Percentiles rank a stretch among this genome's conserved stretches.
Evolutionary conservation across 2,888 invertebrate species (phyloP).

Genomic region (Apotomis capreana): DNA sequence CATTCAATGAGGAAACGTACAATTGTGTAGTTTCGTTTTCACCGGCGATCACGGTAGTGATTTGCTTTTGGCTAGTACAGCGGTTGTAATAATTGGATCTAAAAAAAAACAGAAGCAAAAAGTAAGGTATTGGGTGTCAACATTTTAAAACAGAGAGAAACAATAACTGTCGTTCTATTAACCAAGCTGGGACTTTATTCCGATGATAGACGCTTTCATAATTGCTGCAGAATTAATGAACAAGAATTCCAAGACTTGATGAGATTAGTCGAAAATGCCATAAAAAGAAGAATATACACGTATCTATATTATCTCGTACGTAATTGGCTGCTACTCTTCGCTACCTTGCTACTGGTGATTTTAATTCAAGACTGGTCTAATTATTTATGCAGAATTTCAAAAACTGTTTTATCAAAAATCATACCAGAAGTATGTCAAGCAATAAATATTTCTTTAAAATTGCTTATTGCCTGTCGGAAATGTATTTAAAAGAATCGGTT

Average conservation of each 20-base stretch:
- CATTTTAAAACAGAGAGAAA: background rate
- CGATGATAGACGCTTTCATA: background rate
- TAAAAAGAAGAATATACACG: slow-evolving; percentile 8
- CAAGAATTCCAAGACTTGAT: background rate
- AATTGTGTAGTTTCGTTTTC: too few species aligned
- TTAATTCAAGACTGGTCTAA: too few species aligned
- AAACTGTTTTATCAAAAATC: too few species aligned
- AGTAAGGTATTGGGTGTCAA: background rate
- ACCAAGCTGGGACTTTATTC: slow-evolving; percentile 1
- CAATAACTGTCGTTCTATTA: background rate
- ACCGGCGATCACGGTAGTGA: background rate
- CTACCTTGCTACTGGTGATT: too few species aligned
- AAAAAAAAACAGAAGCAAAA: background rate
- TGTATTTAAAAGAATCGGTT: too few species aligned
- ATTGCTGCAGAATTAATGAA: slow-evolving; percentile 7
- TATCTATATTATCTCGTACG: background rate
- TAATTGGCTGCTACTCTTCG: background rate
- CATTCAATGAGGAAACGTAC: too few species aligned
- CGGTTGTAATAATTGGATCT: background rate
- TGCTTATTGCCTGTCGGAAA: too few species aligned
- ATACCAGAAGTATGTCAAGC: too few species aligned
- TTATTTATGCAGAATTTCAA: too few species aligned
- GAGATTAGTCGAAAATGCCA: slow-evolving; percentile 7
- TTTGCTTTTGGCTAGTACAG: slow-evolving; percentile 1
- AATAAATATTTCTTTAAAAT: too few species aligned